Base-by-base conservation (phyloP, 1,140 invertebrate species). In the Antheraea mylitta region DNA sequence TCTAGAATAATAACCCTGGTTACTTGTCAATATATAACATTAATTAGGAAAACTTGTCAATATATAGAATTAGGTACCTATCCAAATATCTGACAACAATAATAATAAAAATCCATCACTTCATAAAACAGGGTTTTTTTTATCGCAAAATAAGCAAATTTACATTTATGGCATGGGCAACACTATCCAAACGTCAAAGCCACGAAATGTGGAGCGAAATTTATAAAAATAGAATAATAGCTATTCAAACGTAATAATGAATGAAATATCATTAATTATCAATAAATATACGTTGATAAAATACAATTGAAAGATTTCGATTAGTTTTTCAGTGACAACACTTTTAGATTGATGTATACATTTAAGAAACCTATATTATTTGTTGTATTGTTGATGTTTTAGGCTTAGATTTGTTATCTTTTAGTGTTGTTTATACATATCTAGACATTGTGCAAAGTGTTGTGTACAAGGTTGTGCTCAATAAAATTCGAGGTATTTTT, bases 181-280 rank as follows among this genome's bases (percentile, higher is more conserved):
- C 65, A 66, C 36, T n/a, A 37, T 18, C 9, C 22, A 58, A 66
- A 66, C 48, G 65, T 66, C 65, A 66, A 66, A 66, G 59, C 53
- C 18, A 18, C 18, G 11, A 66, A 66, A 59, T 66, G 36, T 66
- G 19, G 58, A 66, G 65, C 65, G 65, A 58, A 59, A 58, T 66
- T 59, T 22, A 66, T 18, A 58, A 66, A 18, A 38, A 38, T 42
- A 19, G 18, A 64, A 38, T 45, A 64, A 38, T 45, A 60, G 30
- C 10, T 64, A 19, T 66, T 59, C 19, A 18, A 66, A 19, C 36
- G 59, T 59, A 18, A 66, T 66, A 38, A 66, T 66, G 65, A 66
- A 66, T 66, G 65, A 58, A 66, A 66, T 19, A 53, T 22, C 37
- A 36, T 18, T 13, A 37, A 59, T 58, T 37, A 59, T 37, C 18